Evolutionary conservation across 1,140 invertebrate species (phyloP).

Genomic region (Acromyrmex echinatior): DNA sequence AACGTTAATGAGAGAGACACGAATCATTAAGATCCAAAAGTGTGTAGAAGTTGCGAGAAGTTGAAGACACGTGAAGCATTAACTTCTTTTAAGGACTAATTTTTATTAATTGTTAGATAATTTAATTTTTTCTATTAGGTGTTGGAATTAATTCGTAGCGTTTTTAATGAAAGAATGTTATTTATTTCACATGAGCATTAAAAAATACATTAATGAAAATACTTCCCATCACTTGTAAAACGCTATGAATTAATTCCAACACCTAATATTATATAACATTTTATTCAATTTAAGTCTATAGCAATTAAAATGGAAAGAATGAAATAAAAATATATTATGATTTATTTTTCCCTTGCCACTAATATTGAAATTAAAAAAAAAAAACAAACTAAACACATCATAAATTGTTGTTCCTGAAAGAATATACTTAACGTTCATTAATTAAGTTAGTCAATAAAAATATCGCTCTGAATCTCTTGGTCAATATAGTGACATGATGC

Average conservation of each 20-base stretch:
- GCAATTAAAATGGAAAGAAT: not conserved
- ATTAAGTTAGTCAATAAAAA: not conserved
- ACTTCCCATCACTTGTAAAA: no score
- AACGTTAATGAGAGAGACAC: not conserved
- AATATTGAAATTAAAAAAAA: not conserved
- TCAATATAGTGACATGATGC: not conserved
- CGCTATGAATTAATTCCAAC: no score
- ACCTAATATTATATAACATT: no score
- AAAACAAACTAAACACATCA: not conserved
- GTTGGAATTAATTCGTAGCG: no score
- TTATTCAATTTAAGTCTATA: no score
- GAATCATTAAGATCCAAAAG: not conserved
- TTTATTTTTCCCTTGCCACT: not conserved
- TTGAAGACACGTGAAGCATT: not conserved
- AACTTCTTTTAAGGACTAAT: not conserved
- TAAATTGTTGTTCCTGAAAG: not conserved
- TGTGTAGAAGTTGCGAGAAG: not conserved
- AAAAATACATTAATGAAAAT: no score
- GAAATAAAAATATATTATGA: not conserved
- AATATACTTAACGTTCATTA: no score
- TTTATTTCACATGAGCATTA: no score
- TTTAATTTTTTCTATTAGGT: no score
- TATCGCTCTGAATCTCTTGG: not conserved
- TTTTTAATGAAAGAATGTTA: no score
- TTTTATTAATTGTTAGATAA: no score